These are phyloP conservation scores for Myzus persicae DNA, from an alignment of 1,140 invertebrate genomes.

Conservation along the genomic window DNA sequence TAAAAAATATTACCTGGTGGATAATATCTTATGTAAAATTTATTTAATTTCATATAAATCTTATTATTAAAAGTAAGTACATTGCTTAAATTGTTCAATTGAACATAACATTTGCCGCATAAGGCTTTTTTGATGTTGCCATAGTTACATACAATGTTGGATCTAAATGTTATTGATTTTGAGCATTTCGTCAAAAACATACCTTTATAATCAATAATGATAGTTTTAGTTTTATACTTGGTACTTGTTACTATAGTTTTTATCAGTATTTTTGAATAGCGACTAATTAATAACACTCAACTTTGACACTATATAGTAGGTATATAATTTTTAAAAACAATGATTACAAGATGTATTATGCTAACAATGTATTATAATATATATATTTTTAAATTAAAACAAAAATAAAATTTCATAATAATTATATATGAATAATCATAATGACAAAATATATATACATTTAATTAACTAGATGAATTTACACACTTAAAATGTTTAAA, in stretches of 20 bases:
- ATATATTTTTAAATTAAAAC: conserved; percentile 33
- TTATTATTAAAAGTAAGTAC: not conserved
- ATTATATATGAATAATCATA: conserved; percentile 4
- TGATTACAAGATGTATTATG: not conserved
- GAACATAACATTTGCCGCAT: not conserved
- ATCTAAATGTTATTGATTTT: not conserved
- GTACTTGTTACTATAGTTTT: not conserved
- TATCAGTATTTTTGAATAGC: not conserved
- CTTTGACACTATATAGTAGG: not conserved
- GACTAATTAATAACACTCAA: not conserved
- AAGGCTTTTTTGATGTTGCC: not conserved
- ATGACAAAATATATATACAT: not conserved
- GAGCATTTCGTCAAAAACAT: not conserved
- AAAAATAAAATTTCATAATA: conserved; percentile 49
- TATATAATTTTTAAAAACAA: not conserved
- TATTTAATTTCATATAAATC: conserved; percentile 70
- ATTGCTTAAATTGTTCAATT: not conserved
- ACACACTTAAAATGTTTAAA: not conserved
- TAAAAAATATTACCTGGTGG: conserved; percentile 67
- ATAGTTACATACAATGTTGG: conserved; percentile 18
- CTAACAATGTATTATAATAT: not conserved
- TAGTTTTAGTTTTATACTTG: not conserved
- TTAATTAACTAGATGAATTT: not conserved
- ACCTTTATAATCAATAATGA: not conserved
- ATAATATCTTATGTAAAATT: conserved; percentile 74